Evolutionary conservation across 92 coral and sea anemone genomes (phyloP).

Genomic region (Siderastrea siderea): DNA sequence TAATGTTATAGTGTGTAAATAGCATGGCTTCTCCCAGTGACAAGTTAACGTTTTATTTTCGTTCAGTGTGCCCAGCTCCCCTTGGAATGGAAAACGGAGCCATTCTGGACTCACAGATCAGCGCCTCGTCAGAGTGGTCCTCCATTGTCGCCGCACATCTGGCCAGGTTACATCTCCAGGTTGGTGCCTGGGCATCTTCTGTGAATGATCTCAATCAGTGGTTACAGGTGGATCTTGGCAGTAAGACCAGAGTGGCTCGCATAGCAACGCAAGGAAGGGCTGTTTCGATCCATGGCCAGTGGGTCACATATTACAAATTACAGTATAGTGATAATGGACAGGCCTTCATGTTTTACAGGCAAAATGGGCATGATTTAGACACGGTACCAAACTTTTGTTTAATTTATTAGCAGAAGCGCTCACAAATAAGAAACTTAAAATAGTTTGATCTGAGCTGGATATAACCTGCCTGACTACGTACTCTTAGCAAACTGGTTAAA

Average conservation of each 20-base stretch:
- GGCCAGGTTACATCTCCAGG: conserved; percentile 35
- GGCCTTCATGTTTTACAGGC: conserved; percentile 31
- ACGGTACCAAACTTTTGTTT: background rate
- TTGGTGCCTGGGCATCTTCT: conserved; percentile 37
- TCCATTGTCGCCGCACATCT: conserved; percentile 9
- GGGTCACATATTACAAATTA: conserved; percentile 61
- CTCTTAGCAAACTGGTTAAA: too few species aligned
- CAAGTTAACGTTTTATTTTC: background rate
- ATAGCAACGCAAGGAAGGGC: conserved; percentile 63
- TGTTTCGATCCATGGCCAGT: background rate
- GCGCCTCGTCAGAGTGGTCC: conserved; percentile 22
- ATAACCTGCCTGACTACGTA: too few species aligned
- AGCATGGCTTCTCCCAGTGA: too few species aligned
- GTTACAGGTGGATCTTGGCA: conserved; percentile 50
- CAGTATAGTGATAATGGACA: conserved; percentile 45
- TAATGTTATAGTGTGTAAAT: too few species aligned
- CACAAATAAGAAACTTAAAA: too few species aligned
- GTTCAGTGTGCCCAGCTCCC: conserved; percentile 7
- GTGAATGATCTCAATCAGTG: conserved; percentile 38
- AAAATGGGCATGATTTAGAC: conserved; percentile 24
- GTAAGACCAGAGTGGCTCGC: conserved; percentile 18
- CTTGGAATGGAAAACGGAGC: conserved; percentile 57
- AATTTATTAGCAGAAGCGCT: too few species aligned
- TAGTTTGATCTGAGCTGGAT: too few species aligned
- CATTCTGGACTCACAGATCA: conserved; percentile 32